phyloP scores from a whole-genome alignment of 1,140 invertebrate genomes.

The Brachionus rubens region DNA sequence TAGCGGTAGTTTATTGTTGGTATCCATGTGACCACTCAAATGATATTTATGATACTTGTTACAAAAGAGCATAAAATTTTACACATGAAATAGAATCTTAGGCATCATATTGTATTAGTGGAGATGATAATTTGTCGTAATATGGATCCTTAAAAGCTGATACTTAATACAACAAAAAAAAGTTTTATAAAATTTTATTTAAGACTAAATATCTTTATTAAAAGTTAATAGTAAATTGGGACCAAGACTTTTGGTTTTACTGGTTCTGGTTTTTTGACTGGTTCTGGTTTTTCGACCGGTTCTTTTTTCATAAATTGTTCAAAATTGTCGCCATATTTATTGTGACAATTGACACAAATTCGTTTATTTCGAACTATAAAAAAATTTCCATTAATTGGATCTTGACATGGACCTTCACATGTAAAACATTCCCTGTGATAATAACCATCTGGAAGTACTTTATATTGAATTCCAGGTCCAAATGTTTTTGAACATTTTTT shows the following conservation, averaged over 20 bases:
- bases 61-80: too few species aligned
- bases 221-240: constrained; percentile 5
- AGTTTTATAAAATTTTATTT: too few species aligned
- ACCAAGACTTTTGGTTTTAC: not conserved
- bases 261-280: not conserved
- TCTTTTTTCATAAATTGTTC: not conserved
- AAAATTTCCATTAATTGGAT: not conserved
- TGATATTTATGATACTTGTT: too few species aligned
- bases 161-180: too few species aligned
- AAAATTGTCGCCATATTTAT: not conserved
- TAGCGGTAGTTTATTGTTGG: too few species aligned
- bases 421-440: not conserved
- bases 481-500: not conserved
- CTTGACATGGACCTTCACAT: not conserved
- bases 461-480: not conserved
- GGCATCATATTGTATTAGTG: too few species aligned
- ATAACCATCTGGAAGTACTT: not conserved
- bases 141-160: too few species aligned
- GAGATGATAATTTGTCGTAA: too few species aligned
- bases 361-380: not conserved
- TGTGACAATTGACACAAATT: not conserved
- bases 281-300: not conserved
- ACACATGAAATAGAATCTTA: too few species aligned
- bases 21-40: too few species aligned
- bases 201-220: too few species aligned